A percentile compares a stretch with the other conserved stretches of the same genome.
Evolutionary conservation across 1,140 invertebrate species (phyloP).

Genomic region (Hyposmocoma kahamanoa): DNA sequence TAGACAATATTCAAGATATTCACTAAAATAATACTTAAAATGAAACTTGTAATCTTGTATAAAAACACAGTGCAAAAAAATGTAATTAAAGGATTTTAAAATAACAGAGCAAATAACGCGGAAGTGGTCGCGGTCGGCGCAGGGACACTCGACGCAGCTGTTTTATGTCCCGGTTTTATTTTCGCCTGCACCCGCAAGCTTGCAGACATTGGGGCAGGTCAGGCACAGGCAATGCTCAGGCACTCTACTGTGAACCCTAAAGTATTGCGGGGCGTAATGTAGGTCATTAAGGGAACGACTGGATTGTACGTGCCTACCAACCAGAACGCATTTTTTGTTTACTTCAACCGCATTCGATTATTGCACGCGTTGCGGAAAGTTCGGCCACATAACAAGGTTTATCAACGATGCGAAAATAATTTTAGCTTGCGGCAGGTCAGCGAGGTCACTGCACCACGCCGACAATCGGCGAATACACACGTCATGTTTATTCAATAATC

Average conservation of each 20-base stretch:
- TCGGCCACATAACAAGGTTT: slow-evolving; percentile 28
- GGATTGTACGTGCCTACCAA: slow-evolving; percentile 30
- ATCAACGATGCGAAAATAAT: slow-evolving; percentile 44
- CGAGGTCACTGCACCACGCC: slow-evolving; percentile 40
- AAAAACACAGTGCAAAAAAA: too few relatives aligned
- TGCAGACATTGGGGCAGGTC: slow-evolving; percentile 55
- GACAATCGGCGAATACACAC: slow-evolving; percentile 17
- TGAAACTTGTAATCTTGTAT: too few relatives aligned
- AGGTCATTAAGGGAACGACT: slow-evolving; percentile 57
- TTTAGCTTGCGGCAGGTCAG: slow-evolving; percentile 49
- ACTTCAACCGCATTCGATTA: slow-evolving; percentile 28
- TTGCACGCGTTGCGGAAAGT: slow-evolving; percentile 25
- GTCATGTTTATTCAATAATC: slow-evolving; percentile 2
- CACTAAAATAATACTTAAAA: too few relatives aligned
- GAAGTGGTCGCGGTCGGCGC: slow-evolving; percentile 34
- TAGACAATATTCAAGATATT: too few relatives aligned
- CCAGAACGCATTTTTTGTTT: slow-evolving; percentile 41
- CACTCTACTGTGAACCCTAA: slow-evolving; percentile 62
- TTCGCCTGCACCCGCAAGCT: slow-evolving; percentile 45
- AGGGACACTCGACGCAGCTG: slow-evolving; percentile 38
- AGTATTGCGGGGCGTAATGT: slow-evolving; percentile 60
- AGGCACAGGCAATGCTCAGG: slow-evolving; percentile 45
- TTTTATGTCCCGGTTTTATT: slow-evolving; percentile 61
- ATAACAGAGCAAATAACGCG: slow-evolving; percentile 32
- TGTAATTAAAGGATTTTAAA: too few relatives aligned